Evolutionary conservation across 2,113 vertebrate species (phyloP).

Genomic region (Ancistrus triradiatus): DNA sequence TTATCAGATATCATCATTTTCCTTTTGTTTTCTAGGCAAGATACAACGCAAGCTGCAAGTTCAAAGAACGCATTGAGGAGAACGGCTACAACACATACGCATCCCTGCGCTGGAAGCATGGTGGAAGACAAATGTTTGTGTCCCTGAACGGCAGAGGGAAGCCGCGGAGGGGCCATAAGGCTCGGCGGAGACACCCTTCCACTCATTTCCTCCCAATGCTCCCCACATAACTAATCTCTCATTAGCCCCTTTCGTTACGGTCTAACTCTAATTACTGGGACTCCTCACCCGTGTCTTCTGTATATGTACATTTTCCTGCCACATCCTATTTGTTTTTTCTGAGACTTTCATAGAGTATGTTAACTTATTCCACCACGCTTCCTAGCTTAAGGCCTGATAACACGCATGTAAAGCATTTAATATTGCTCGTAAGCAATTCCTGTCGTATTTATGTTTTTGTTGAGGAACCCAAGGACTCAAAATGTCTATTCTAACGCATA

Average conservation of each 20-base stretch:
- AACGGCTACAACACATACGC: conserved; percentile 93
- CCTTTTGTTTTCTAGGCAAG: conserved; percentile 66
- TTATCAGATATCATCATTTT: too few species aligned
- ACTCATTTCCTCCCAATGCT: conserved; percentile 91
- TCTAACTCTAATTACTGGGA: conserved; percentile 39
- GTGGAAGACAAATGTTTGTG: conserved; percentile 85
- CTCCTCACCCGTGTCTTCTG: conserved; percentile 42
- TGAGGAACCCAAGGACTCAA: conserved; percentile 20
- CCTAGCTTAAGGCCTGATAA: conserved; percentile 48
- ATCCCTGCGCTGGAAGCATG: conserved; percentile 79
- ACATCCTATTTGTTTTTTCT: conserved; percentile 17
- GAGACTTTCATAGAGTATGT: conserved; percentile 55
- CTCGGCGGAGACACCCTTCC: conserved; percentile 78
- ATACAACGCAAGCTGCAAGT: conserved; percentile 85
- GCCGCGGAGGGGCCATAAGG: conserved; percentile 73
- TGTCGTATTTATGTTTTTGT: conserved; percentile 36
- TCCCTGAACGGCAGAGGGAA: conserved; percentile 78
- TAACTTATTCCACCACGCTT: conserved; percentile 66
- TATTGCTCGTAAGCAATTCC: conserved; percentile 19
- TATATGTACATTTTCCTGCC: conserved; percentile 53
- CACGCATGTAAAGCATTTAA: conserved; percentile 46
- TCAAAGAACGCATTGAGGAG: conserved; percentile 88
- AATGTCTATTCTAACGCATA: conserved; percentile 5
- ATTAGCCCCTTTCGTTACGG: conserved; percentile 35
- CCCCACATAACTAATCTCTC: conserved; percentile 65